Evolutionary conservation across 2,888 invertebrate species (phyloP).

Genomic region (Meiosimyza platycephala): DNA sequence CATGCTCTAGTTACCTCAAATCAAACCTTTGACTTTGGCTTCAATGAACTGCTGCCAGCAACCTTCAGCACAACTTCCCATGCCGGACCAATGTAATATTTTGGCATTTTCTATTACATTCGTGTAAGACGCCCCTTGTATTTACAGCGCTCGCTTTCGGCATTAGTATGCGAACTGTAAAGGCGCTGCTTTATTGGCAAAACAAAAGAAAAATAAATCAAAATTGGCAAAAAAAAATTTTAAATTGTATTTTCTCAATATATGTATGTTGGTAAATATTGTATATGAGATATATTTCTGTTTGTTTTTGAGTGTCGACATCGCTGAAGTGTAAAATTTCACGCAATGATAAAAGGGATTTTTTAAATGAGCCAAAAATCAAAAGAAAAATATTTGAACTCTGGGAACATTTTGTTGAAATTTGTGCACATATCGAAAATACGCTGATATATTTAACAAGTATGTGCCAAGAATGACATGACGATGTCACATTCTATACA

Average conservation of each 20-base stretch:
- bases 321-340: slow-evolving; percentile 6
- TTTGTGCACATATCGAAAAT: no score
- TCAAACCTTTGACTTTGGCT: slow-evolving; percentile 17
- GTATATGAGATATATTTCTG: not conserved
- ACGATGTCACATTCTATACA: no score
- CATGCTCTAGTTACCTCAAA: slow-evolving; percentile 10
- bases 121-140: not conserved
- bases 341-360: not conserved
- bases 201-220: slow-evolving; percentile 33
- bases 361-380: not conserved
- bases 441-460: no score
- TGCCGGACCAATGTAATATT: not conserved
- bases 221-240: slow-evolving; percentile 17
- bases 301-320: not conserved
- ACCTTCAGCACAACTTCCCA: not conserved
- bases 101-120: not conserved
- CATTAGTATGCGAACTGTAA: slow-evolving; percentile 14
- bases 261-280: not conserved
- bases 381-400: not conserved
- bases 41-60: slow-evolving; percentile 1
- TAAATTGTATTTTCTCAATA: slow-evolving; percentile 10
- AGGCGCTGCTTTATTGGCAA: slow-evolving; percentile 13
- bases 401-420: no score
- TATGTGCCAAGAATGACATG: no score
- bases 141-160: not conserved